A percentile compares a stretch with the other conserved stretches of the same genome.
Conservation (phyloP, 2,888 invertebrate species). For the Epistrophe eligans region DNA sequence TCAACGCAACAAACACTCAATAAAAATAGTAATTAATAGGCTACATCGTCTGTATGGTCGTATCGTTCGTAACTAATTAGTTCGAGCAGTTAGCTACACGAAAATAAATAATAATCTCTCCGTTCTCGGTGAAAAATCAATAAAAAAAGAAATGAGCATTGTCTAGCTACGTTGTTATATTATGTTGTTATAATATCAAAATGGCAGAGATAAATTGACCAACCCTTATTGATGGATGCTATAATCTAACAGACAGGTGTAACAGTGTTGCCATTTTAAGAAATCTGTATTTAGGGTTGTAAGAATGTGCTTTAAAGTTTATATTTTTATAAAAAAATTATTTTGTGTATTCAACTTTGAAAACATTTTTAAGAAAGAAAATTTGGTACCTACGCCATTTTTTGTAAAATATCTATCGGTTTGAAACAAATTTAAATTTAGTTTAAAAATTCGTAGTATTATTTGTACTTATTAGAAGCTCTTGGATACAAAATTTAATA, state of each 20-base stretch:
- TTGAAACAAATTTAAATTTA: too few relatives aligned
- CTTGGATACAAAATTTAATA: too few relatives aligned
- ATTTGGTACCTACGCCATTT: too few relatives aligned
- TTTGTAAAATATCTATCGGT: too few relatives aligned
- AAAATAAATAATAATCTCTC: conserved; percentile 1
- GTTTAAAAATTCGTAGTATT: too few relatives aligned
- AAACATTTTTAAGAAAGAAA: too few relatives aligned
- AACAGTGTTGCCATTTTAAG: neutral
- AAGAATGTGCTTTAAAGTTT: too few relatives aligned
- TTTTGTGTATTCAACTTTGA: too few relatives aligned
- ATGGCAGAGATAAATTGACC: conserved; percentile 27
- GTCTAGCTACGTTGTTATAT: neutral
- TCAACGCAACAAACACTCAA: conserved; percentile 32
- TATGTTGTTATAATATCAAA: neutral
- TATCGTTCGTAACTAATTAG: conserved; percentile 31
- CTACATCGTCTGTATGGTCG: neutral
- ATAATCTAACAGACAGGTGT: neutral
- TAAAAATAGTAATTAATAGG: conserved; percentile 25
- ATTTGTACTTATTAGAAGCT: too few relatives aligned
- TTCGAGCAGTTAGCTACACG: neutral
- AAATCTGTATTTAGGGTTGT: too few relatives aligned
- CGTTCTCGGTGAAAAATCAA: conserved; percentile 11
- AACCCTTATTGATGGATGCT: conserved; percentile 16
- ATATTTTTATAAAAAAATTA: too few relatives aligned
- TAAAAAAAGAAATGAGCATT: conserved; percentile 10